Conservation (phyloP, 2,113 vertebrate species). For the Sander vitreus region DNA sequence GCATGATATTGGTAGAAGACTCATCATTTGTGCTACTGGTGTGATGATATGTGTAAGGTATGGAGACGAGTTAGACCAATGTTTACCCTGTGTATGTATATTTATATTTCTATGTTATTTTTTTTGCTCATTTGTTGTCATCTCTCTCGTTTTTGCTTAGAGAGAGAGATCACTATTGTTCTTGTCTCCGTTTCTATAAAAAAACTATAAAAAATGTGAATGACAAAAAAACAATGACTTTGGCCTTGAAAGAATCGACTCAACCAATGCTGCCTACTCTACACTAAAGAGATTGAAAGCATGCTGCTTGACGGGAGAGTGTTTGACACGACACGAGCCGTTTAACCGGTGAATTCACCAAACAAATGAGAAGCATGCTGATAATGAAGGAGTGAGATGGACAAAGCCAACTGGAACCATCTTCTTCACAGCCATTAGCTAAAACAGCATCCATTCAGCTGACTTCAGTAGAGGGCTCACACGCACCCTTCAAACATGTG, state of each 20-base stretch:
- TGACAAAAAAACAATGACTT: slow-evolving; percentile 72
- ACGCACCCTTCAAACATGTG: slow-evolving; percentile 15
- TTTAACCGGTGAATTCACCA: slow-evolving; percentile 61
- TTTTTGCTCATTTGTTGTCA: no score
- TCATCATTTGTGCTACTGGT: no score
- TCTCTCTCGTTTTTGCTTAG: no score
- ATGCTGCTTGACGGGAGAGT: slow-evolving; percentile 12
- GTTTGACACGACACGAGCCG: slow-evolving; percentile 51
- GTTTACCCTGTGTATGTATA: no score
- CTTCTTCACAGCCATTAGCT: slow-evolving; percentile 54
- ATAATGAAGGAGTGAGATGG: slow-evolving; percentile 56
- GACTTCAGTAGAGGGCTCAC: slow-evolving; percentile 3
- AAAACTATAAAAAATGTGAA: no score
- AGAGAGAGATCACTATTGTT: no score
- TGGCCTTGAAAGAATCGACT: slow-evolving; percentile 63
- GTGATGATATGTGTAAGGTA: no score
- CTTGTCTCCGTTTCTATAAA: no score
- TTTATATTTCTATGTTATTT: no score
- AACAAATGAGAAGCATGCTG: slow-evolving; percentile 52
- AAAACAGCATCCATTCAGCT: slow-evolving; percentile 12
- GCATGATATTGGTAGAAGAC: no score
- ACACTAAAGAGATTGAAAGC: slow-evolving; percentile 48
- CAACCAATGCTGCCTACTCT: neutral
- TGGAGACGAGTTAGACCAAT: no score
- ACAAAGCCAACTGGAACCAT: slow-evolving; percentile 61